Percentiles rank a stretch among this genome's conserved stretches.
Evolutionary conservation across 2,797 vertebrate genomes (phyloP).

Genomic region (Catostomus latipinnis): DNA sequence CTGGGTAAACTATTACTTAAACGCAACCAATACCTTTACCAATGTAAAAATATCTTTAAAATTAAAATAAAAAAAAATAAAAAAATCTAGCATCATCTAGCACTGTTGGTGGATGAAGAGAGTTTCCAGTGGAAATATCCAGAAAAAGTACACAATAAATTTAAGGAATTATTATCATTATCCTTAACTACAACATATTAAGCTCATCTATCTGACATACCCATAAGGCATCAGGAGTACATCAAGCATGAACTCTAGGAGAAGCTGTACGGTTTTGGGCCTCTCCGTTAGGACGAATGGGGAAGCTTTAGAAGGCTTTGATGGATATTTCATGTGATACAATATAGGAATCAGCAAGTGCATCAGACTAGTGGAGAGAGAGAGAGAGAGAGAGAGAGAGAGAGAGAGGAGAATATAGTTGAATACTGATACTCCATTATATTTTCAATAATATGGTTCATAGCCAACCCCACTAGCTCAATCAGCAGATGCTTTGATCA

Average conservation of each 20-base stretch:
- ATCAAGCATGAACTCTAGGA: slow-evolving; percentile 98
- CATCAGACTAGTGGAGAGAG: slow-evolving; percentile 86
- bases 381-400: neutral
- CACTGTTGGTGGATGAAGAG: too few relatives aligned
- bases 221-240: slow-evolving; percentile 99
- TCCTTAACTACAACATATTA: neutral
- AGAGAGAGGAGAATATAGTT: neutral
- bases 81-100: too few relatives aligned
- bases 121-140: too few relatives aligned
- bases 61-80: too few relatives aligned
- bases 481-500: too few relatives aligned
- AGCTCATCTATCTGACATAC: slow-evolving; percentile 71
- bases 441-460: neutral
- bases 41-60: too few relatives aligned
- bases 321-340: slow-evolving; percentile 96
- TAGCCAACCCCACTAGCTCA: too few relatives aligned
- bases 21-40: too few relatives aligned
- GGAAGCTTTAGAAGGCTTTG: slow-evolving; percentile 82
- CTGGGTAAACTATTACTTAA: too few relatives aligned
- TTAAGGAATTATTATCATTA: too few relatives aligned
- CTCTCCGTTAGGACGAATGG: slow-evolving; percentile 95
- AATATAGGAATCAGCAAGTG: slow-evolving; percentile 97
- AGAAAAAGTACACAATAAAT: too few relatives aligned
- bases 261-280: slow-evolving; percentile 95
- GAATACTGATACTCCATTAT: neutral